phyloP scores from a whole-genome alignment of 2,797 vertebrate genomes.

The Monodelphis domestica region DNA sequence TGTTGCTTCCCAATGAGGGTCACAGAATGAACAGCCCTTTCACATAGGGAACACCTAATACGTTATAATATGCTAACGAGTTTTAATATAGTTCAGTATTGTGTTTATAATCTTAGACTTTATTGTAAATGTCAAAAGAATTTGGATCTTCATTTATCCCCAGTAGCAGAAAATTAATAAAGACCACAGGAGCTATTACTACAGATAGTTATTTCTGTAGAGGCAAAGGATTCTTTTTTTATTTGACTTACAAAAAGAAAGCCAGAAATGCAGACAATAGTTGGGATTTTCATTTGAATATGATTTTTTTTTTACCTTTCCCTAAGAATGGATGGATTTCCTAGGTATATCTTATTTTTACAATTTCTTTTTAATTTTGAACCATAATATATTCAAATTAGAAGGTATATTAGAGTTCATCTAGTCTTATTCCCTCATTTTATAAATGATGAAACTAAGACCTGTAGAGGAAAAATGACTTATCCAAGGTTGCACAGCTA shows the following conservation, averaged over 20 bases:
- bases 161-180: conserved; percentile 73
- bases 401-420: neutral
- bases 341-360: neutral
- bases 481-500: neutral
- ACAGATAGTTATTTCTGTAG: conserved; percentile 68
- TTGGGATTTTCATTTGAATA: conserved; percentile 62
- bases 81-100: conserved; percentile 62
- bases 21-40: conserved; percentile 63
- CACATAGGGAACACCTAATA: conserved; percentile 55
- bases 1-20: neutral
- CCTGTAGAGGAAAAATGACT: neutral
- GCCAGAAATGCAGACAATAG: conserved; percentile 54
- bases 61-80: conserved; percentile 68
- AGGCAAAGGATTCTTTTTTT: conserved; percentile 40
- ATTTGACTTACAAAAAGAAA: conserved; percentile 68
- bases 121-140: conserved; percentile 75
- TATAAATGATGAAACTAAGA: neutral
- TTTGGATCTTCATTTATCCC: conserved; percentile 75
- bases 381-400: neutral
- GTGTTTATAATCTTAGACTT: conserved; percentile 71
- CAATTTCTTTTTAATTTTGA: neutral
- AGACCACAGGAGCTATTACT: conserved; percentile 67
- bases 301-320: conserved; percentile 32
- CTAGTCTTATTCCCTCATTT: neutral
- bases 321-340: conserved; percentile 60